These are phyloP conservation scores for Beroe ovata DNA, from an alignment of 37 sponge, comb jelly and placozoan genomes.

Conservation along the genomic window DNA sequence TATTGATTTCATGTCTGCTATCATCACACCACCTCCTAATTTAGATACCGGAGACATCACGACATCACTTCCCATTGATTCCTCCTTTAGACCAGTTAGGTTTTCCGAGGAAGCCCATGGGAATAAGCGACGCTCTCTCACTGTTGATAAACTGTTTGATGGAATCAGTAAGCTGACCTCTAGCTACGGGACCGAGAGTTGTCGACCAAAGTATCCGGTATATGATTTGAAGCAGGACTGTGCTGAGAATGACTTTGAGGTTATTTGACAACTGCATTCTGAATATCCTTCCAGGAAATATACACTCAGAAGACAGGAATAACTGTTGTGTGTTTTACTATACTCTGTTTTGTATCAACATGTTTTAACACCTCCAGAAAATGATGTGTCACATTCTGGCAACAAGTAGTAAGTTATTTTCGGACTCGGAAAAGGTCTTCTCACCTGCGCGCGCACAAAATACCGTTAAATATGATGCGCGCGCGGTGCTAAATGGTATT, in stretches of 20 bases:
- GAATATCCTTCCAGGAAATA: too few relatives aligned
- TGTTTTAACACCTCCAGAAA: too few relatives aligned
- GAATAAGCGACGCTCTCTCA: background rate
- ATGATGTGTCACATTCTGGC: too few relatives aligned
- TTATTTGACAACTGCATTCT: too few relatives aligned
- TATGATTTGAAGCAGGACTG: constrained; percentile 19
- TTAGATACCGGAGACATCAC: background rate
- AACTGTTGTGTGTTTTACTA: too few relatives aligned
- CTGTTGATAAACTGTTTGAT: background rate
- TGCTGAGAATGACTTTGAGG: constrained; percentile 2
- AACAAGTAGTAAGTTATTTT: too few relatives aligned
- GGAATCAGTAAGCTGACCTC: background rate
- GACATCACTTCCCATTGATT: background rate
- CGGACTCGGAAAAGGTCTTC: too few relatives aligned
- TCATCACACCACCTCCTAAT: background rate
- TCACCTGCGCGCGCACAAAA: too few relatives aligned
- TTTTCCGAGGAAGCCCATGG: constrained; percentile 14
- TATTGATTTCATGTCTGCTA: background rate
- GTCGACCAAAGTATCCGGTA: constrained; percentile 9
- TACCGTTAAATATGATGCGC: too few relatives aligned
- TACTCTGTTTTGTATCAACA: too few relatives aligned
- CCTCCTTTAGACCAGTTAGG: background rate
- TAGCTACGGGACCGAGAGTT: constrained; percentile 31
- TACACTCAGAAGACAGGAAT: too few relatives aligned
- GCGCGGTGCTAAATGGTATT: too few relatives aligned